Conservation (phyloP, 2,113 vertebrate species). For the Sus scrofa region T2T-Sscrofa CM000820.6:29440501-29441000, state of each 20-base stretch:
- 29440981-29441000: background rate
- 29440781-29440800: background rate
- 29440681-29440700: background rate
- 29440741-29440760: background rate
- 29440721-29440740: background rate
- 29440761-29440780: background rate
- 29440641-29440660: background rate
- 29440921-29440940: background rate
- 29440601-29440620: too few relatives aligned
- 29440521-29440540: background rate
- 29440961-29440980: background rate
- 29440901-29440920: background rate
- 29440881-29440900: background rate
- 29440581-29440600: background rate
- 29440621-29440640: background rate
- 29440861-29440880: background rate
- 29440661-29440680: background rate
- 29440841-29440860: background rate
- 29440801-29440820: background rate
- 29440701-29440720: background rate
- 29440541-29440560: background rate
- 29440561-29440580: background rate
- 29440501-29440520: background rate
- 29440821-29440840: background rate
- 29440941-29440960: background rate